Evolutionary conservation across 2,113 vertebrate species (phyloP).

Genomic region (Regulus satrapa): DNA sequence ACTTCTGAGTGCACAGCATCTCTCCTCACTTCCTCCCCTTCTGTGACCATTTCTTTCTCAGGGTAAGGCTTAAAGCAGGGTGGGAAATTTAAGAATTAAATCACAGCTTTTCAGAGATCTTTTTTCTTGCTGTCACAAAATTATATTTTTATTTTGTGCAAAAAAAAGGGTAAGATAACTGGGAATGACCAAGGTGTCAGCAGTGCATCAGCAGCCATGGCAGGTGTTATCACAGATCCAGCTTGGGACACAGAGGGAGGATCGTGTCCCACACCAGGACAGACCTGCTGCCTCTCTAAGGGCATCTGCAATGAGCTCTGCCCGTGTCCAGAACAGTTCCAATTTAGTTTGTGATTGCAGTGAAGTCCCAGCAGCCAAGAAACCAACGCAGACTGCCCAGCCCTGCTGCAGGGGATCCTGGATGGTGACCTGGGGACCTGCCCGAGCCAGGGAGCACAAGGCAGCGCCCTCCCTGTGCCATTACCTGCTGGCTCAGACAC

Average conservation of each 20-base stretch:
- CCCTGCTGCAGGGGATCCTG: neutral
- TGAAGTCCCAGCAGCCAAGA: neutral
- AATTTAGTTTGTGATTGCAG: neutral
- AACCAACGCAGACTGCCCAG: neutral
- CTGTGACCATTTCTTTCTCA: neutral
- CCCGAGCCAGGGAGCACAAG: neutral
- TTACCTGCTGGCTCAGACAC: neutral
- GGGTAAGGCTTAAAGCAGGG: neutral
- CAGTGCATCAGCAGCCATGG: neutral
- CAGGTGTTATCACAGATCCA: neutral
- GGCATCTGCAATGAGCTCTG: neutral
- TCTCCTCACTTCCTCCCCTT: neutral
- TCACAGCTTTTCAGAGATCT: neutral
- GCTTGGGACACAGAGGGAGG: neutral
- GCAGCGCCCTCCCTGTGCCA: neutral
- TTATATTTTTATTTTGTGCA: neutral
- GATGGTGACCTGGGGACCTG: neutral
- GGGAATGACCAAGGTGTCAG: neutral
- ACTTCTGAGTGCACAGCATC: neutral
- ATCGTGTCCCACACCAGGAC: rapidly evolving
- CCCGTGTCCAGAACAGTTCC: neutral
- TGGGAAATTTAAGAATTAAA: neutral
- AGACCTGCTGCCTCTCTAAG: neutral
- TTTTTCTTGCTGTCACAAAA: neutral
- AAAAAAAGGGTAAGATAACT: neutral